Evolutionary conservation across 2,888 invertebrate genomes (phyloP).

Genomic region (Idaea straminata): DNA sequence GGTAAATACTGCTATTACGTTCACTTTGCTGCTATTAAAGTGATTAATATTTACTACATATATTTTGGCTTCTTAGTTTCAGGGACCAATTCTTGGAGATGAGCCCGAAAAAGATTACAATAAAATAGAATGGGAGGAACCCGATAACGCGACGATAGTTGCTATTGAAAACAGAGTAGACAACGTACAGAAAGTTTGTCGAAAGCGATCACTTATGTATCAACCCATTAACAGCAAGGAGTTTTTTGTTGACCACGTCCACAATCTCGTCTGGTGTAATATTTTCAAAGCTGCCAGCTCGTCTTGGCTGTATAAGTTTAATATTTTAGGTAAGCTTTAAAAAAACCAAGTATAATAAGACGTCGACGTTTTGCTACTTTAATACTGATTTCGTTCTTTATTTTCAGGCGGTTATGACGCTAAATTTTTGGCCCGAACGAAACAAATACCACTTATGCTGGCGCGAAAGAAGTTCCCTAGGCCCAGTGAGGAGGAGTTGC

Average conservation of each 20-base stretch:
- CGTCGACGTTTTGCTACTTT: not conserved
- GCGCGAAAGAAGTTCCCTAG: conserved; percentile 85
- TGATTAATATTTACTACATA: conserved; percentile 1
- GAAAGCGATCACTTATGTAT: conserved; percentile 46
- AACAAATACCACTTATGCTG: conserved; percentile 83
- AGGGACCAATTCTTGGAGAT: conserved; percentile 64
- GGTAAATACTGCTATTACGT: conserved; percentile 44
- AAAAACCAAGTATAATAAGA: not conserved
- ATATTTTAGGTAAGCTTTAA: conserved; percentile 82
- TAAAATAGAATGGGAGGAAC: conserved; percentile 54
- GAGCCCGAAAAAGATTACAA: conserved; percentile 41
- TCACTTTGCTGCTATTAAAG: conserved; percentile 2
- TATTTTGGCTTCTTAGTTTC: conserved; percentile 42
- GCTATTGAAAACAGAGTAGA: conserved; percentile 74
- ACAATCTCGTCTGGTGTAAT: conserved; percentile 87
- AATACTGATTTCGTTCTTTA: not conserved
- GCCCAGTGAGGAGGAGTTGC: conserved; percentile 82
- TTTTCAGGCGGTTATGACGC: conserved; percentile 81
- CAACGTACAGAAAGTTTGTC: conserved; percentile 73
- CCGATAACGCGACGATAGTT: conserved; percentile 58
- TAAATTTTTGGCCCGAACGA: conserved; percentile 79
- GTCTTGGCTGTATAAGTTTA: conserved; percentile 90
- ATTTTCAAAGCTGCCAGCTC: conserved; percentile 88
- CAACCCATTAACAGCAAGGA: conserved; percentile 85
- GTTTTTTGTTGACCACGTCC: conserved; percentile 84